These are phyloP conservation scores for Mycogona germanica DNA, from an alignment of 2,888 invertebrate genomes.

Conservation along the genomic window DNA sequence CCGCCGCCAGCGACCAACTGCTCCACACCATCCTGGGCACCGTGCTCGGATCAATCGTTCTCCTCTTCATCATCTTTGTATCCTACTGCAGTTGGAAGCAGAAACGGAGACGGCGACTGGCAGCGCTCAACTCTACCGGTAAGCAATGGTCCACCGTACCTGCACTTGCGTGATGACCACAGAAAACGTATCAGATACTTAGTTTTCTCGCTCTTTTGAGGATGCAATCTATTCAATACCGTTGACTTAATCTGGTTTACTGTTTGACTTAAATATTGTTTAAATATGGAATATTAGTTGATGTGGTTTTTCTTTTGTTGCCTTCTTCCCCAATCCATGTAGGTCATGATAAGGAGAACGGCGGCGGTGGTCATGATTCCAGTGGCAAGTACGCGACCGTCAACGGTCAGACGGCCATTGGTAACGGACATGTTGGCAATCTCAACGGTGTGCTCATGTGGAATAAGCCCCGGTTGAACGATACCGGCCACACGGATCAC, in stretches of 20 bases:
- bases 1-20: slow-evolving; percentile 12
- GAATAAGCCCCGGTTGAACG: neutral
- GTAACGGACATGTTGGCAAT: neutral
- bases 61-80: slow-evolving; percentile 51
- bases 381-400: slow-evolving; percentile 8
- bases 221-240: too few species aligned
- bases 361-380: slow-evolving; percentile 9
- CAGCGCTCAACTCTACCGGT: too few species aligned
- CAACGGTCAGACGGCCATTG: neutral
- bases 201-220: too few species aligned
- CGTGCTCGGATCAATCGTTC: slow-evolving; percentile 40
- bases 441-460: slow-evolving; percentile 1
- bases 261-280: too few species aligned
- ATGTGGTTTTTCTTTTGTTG: too few species aligned
- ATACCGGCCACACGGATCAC: neutral
- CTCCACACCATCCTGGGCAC: slow-evolving; percentile 47
- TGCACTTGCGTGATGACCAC: too few species aligned
- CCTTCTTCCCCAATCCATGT: too few species aligned
- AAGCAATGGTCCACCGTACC: too few species aligned
- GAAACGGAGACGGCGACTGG: slow-evolving; percentile 2
- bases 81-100: slow-evolving; percentile 29
- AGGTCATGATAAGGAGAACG: slow-evolving; percentile 9
- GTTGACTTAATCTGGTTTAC: too few species aligned
- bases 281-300: neutral
- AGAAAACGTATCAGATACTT: too few species aligned